Evolutionary conservation across 2,797 vertebrate genomes (phyloP).

Genomic region (Alauda arvensis): DNA sequence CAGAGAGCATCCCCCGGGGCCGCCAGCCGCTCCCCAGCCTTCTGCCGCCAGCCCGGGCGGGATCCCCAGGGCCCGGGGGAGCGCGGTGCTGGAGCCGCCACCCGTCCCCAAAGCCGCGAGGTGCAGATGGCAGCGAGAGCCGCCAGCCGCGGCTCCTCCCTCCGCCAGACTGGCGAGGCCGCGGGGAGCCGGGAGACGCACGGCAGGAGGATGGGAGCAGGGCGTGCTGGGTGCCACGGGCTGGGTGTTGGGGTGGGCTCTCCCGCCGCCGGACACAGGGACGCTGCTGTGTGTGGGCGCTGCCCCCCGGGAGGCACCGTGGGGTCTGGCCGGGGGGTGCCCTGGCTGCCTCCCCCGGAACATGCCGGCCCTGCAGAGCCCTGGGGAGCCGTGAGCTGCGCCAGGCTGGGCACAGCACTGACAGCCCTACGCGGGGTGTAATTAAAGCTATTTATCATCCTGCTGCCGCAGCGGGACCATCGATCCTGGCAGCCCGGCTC

Average conservation of each 20-base stretch:
- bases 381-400: not conserved
- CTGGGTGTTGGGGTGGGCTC: not conserved
- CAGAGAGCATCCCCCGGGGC: not conserved
- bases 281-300: accelerated
- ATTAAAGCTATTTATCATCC: constrained; percentile 52
- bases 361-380: not conserved
- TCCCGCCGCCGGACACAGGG: accelerated
- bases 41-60: not conserved
- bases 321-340: not conserved
- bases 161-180: constrained; percentile 27
- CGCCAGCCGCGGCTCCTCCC: constrained; percentile 51
- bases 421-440: not conserved
- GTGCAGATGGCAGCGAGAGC: constrained; percentile 48
- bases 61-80: not conserved
- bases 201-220: not conserved
- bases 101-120: constrained; percentile 26
- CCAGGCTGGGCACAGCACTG: not conserved
- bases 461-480: not conserved
- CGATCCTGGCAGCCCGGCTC: not conserved
- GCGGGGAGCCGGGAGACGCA: not conserved
- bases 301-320: accelerated
- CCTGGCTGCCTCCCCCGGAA: not conserved
- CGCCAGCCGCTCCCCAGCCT: not conserved
- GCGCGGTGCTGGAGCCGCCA: not conserved
- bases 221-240: not conserved